phyloP scores from a whole-genome alignment of 53 echinoderm and acorn worm genomes.

The Henricia sp. region DNA sequence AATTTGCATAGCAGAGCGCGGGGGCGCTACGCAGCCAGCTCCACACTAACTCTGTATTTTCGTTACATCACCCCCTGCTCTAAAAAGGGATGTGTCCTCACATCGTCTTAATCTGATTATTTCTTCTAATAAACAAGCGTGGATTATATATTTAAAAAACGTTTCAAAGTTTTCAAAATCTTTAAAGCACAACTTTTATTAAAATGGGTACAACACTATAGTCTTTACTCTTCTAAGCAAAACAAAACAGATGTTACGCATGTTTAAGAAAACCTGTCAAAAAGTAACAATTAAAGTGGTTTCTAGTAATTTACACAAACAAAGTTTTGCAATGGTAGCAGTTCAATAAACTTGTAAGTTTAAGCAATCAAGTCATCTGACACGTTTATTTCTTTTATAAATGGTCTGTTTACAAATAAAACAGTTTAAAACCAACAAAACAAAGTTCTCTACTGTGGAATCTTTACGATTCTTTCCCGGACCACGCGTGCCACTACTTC shows the following conservation, averaged over 20 bases:
- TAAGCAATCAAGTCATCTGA: no score
- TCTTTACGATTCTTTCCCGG: not conserved
- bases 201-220: not conserved
- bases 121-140: not conserved
- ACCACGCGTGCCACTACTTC: slow-evolving; percentile 19
- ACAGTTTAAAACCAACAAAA: not conserved
- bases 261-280: not conserved
- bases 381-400: no score
- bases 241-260: not conserved
- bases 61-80: slow-evolving; percentile 44
- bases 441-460: not conserved
- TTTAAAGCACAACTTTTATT: slow-evolving; percentile 10
- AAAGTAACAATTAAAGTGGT: not conserved
- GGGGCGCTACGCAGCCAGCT: no score
- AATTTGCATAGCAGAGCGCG: no score
- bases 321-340: not conserved
- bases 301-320: not conserved
- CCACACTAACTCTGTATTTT: no score
- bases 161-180: not conserved
- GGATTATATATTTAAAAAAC: not conserved
- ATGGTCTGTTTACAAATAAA: not conserved
- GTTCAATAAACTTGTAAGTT: no score
- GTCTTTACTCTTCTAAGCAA: not conserved
- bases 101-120: no score
- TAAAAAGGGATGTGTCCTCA: slow-evolving; percentile 40